Evolutionary conservation across 2,888 invertebrate genomes (phyloP).

Genomic region (Teinopalpus imperialis): DNA sequence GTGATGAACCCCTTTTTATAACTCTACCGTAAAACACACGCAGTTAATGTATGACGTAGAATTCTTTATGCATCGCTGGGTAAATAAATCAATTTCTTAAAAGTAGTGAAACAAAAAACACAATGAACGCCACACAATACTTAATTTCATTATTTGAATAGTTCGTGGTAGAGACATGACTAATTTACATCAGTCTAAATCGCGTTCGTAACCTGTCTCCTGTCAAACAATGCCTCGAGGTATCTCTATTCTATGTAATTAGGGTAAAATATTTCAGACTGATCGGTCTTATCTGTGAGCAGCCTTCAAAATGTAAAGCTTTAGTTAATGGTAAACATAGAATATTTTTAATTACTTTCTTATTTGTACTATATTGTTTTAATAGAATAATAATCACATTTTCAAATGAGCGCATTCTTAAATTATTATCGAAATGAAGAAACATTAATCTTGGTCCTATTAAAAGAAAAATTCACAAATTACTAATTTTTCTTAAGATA

Average conservation of each 20-base stretch:
- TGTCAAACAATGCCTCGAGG: slow-evolving; percentile 62
- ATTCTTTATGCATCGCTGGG: background rate
- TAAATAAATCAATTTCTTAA: background rate
- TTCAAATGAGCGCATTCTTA: no score
- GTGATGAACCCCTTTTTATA: slow-evolving; percentile 25
- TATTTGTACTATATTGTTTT: no score
- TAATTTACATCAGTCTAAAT: slow-evolving; percentile 55
- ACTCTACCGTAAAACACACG: slow-evolving; percentile 20
- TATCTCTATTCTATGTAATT: slow-evolving; percentile 50
- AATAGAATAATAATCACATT: no score
- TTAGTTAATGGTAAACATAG: no score
- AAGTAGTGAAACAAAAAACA: background rate
- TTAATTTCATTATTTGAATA: background rate
- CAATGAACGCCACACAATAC: background rate
- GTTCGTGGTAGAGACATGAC: slow-evolving; percentile 44
- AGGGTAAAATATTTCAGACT: slow-evolving; percentile 54
- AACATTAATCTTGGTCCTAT: no score
- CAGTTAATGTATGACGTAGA: background rate
- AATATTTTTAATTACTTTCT: no score
- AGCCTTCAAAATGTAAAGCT: slow-evolving; percentile 40
- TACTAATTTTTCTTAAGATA: no score
- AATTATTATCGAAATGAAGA: no score
- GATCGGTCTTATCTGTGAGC: slow-evolving; percentile 41
- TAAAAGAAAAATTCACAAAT: no score
- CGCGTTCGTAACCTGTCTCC: slow-evolving; percentile 60